A percentile compares a stretch with the other conserved stretches of the same genome.
Conservation (phyloP, 1,140 invertebrate genomes). For the Ceratoteleas bidentatus region DNA sequence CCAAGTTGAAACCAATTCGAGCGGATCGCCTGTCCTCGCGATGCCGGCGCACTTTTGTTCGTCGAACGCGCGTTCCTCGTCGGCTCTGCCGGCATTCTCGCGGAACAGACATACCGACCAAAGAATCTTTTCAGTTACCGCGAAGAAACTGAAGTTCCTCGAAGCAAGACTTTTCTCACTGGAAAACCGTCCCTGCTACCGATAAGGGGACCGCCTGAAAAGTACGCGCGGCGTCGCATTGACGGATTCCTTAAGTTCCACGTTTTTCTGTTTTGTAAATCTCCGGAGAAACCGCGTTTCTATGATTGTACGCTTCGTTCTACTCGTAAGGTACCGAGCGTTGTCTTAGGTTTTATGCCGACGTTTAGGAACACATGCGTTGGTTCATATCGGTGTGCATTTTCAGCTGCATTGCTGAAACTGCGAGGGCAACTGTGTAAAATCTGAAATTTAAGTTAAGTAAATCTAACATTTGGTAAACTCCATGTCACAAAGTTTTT, state of each 20-base stretch:
- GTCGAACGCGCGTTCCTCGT: background rate
- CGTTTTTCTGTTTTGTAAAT: slow-evolving; percentile 17
- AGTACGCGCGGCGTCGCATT: slow-evolving; percentile 4
- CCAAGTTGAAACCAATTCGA: slow-evolving; percentile 1
- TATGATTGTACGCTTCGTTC: slow-evolving; percentile 7
- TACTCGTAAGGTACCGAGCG: slow-evolving; percentile 7
- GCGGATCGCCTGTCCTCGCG: slow-evolving; percentile 3
- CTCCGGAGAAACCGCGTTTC: slow-evolving; percentile 4
- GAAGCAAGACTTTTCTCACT: slow-evolving; percentile 23
- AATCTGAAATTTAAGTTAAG: no score
- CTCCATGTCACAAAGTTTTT: no score
- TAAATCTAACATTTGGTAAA: no score
- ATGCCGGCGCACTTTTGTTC: slow-evolving; percentile 8
- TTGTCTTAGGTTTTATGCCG: slow-evolving; percentile 17
- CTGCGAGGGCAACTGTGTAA: no score
- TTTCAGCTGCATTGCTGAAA: background rate
- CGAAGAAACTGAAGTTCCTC: slow-evolving; percentile 24
- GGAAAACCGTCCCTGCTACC: slow-evolving; percentile 29
- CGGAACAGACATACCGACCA: slow-evolving; percentile 2
- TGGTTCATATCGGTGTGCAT: slow-evolving; percentile 17
- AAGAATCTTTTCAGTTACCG: slow-evolving; percentile 13
- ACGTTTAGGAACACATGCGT: slow-evolving; percentile 8
- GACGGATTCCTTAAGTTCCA: slow-evolving; percentile 3
- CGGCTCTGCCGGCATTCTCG: background rate
- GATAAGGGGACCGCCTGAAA: slow-evolving; percentile 5